These are phyloP conservation scores for Cheilosia urbana DNA, from an alignment of 2,888 invertebrate species.

Conservation along the genomic window DNA sequence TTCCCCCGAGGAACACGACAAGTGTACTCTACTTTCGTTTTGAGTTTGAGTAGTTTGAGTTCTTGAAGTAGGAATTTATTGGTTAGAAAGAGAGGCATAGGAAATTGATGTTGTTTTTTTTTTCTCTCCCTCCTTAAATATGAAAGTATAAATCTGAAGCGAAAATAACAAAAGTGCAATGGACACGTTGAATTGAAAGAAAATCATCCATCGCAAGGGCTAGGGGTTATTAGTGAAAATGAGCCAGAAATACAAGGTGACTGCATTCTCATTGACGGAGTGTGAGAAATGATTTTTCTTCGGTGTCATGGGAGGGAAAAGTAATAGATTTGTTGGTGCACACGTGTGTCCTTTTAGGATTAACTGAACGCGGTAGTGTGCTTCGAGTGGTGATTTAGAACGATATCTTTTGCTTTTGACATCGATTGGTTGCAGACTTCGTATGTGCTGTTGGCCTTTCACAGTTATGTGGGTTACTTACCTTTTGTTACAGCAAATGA, in stretches of 20 bases:
- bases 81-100: neutral
- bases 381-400: too few relatives aligned
- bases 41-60: neutral
- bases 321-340: neutral
- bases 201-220: neutral
- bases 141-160: slow-evolving; percentile 19
- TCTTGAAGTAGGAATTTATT: neutral
- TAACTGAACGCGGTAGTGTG: neutral
- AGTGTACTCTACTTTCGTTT: slow-evolving; percentile 14
- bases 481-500: slow-evolving; percentile 2
- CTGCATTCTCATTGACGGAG: neutral
- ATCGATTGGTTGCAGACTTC: neutral
- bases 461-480: neutral
- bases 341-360: slow-evolving; percentile 1
- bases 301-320: neutral
- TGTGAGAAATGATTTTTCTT: neutral
- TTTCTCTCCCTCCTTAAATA: too few relatives aligned
- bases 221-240: neutral
- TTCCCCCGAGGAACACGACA: neutral
- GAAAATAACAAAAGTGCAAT: slow-evolving; percentile 33
- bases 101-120: neutral
- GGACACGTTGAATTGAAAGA: slow-evolving; percentile 14
- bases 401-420: neutral
- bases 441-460: neutral
- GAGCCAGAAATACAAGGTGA: neutral